Conservation (phyloP, 2,888 invertebrate genomes). For the Macrophya annulata region DNA sequence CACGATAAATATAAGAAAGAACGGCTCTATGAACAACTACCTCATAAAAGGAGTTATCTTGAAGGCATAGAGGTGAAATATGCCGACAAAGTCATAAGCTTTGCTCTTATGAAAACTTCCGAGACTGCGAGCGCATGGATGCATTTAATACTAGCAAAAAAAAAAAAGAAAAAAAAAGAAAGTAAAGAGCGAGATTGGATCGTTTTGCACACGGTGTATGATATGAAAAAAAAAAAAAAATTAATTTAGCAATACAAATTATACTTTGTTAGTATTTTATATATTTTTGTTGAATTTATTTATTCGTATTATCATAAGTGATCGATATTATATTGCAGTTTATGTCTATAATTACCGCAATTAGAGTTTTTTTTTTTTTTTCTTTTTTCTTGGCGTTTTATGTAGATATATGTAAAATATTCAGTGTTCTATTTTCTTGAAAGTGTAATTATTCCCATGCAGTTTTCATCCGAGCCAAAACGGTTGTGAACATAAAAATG, state of each 20-base stretch:
- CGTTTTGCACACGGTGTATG: background rate
- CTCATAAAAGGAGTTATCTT: slow-evolving; percentile 51
- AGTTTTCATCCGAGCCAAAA: slow-evolving; percentile 63
- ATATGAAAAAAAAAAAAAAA: background rate
- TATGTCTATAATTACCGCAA: background rate
- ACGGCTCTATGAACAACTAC: slow-evolving; percentile 39
- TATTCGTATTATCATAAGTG: background rate
- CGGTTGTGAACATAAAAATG: slow-evolving; percentile 60
- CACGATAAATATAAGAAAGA: slow-evolving; percentile 26
- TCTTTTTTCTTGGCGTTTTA: background rate
- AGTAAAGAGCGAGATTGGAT: background rate
- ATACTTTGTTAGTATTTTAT: too few species aligned
- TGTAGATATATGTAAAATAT: background rate
- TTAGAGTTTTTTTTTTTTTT: background rate
- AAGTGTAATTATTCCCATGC: slow-evolving; percentile 68
- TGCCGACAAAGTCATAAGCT: slow-evolving; percentile 49
- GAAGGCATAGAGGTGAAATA: slow-evolving; percentile 50
- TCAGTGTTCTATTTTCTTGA: background rate
- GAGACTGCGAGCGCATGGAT: slow-evolving; percentile 44
- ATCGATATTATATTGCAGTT: background rate
- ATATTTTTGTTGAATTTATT: too few species aligned
- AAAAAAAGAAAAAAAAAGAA: background rate
- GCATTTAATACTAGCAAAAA: slow-evolving; percentile 29
- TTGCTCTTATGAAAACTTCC: slow-evolving; percentile 47
- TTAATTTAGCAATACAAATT: background rate